Evolutionary conservation across 2,888 invertebrate species (phyloP).

Genomic region (Drosophila colorata): DNA sequence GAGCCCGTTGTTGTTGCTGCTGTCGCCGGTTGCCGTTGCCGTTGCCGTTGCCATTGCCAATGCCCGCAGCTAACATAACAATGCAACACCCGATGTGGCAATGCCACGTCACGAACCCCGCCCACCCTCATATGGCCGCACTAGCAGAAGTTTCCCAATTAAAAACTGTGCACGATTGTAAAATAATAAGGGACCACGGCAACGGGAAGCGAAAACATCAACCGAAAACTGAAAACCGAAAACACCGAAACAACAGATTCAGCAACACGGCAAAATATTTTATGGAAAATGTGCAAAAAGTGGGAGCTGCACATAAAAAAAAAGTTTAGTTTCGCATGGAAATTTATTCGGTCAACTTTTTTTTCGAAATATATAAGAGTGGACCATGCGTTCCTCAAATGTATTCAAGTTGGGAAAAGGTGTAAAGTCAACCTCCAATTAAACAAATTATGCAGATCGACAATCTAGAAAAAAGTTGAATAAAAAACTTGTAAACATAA

Average conservation of each 20-base stretch:
- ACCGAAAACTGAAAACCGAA: constrained; percentile 1
- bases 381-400: constrained; percentile 1
- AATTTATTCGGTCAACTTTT: constrained; percentile 4
- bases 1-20: constrained; percentile 6
- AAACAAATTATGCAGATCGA: constrained; percentile 24
- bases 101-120: not conserved
- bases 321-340: not conserved
- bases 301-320: not conserved
- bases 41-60: constrained; percentile 15
- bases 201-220: constrained; percentile 6
- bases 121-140: constrained; percentile 1
- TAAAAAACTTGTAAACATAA: no score
- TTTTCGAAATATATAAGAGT: not conserved
- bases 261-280: constrained; percentile 20
- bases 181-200: constrained; percentile 53
- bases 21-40: constrained; percentile 2
- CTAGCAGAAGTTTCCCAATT: constrained; percentile 71
- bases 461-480: not conserved
- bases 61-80: constrained; percentile 47
- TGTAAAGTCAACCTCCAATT: constrained; percentile 32
- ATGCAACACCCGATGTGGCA: constrained; percentile 34
- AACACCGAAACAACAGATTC: constrained; percentile 23
- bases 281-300: constrained; percentile 3
- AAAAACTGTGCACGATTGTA: constrained; percentile 68
- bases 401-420: constrained; percentile 10